Evolutionary conservation across 2,113 vertebrate species (phyloP), one percentile per base, ranked within the genome.

Genomic region (Hucho hucho): DNA sequence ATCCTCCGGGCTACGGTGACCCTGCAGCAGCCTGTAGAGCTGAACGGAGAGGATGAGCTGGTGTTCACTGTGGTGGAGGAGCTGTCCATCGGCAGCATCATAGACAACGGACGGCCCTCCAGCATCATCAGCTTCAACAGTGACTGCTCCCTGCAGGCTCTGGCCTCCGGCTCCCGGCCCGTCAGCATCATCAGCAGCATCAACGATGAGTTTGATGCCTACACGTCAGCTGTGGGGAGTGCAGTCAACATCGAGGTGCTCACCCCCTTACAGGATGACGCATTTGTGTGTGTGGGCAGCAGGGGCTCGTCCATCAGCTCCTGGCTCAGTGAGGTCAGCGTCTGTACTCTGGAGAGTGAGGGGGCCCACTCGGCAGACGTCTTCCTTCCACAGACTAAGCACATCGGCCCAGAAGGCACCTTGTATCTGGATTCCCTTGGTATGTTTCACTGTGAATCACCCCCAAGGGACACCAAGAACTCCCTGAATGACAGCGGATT

Each of bases 171-270:
- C 26, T 98, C 98, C 43, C 90, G 97, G 78, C 98, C 98, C 2
- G 95, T 98, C 84, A 99, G 98, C 87, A 99, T 99, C 79, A 99
- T 99, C 75, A 97, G 97, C 87, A 99, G 97, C 85, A 94, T 99
- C 84, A 97, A 96, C 65, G 98, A 98, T 86, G 97, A 98, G 69
- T 96, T 96, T 71, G 97, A 98, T n/a, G 96, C 96, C 11, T 97
- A 95, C 79, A 95, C 95, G 4, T 91, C 93, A 5, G 92, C 92
- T 14, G 83, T 89, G 2, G 87, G 91, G n/a, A 90, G 92, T 74
- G 86, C 93, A 65, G 90, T 90, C 69, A 95, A 94, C 78, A 89
- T 92, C 76, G 93, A 95, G 74, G 91, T 93, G 78, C 93, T 92
- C 61, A 84, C 94, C 29, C 89, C 93, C 63, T 81, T 87, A 13